Evolutionary conservation across 2,797 vertebrate species (phyloP), one percentile per base, ranked within the genome.

Genomic region (Myiothlypis coronata): DNA sequence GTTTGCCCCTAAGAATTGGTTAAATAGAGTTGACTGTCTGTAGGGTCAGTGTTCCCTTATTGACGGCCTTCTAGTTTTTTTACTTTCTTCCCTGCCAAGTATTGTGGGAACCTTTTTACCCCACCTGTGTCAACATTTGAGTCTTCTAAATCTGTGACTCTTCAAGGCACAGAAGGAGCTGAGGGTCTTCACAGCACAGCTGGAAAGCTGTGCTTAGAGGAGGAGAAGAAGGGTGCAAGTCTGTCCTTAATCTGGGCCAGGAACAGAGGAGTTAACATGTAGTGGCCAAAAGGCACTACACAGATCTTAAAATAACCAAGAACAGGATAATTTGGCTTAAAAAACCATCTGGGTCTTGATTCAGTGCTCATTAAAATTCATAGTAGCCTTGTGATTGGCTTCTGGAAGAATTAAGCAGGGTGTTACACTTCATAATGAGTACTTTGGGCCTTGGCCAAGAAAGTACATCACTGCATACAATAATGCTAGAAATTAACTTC

Each of bases 301-400:
- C 11, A 27, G 61, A 76, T 77, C 88, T 95, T 86, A 94, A 95
- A 96, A 94, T 95, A 96, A 82, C 70, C 67, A 82, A 92, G 91
- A 95, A 93, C 63, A 46, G 83, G 95, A 84, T 92, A 92, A 95
- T 93, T 94, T 96, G 75, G 74, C 91, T 96, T 87, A 79, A 93
- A 90, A 90, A 95, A 94, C 78, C 86, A 95, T 89, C 93, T 94
- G 83, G 83, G 91, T 85, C 65, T 92, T 87, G 78, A 91, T 84
- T 94, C 92, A 72, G 32, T 82, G 59, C 80, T 95, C 92, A 93
- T 93, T 96, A 93, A 90, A 90, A 93, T 94, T 95, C 81, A 53
- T 90, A 76, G 77, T 96, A 89, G 88, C 92, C 86, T 93, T 87
- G 67, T 75, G 88, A 95, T 94, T 95, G 93, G 94, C 77, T 96